Conservation (phyloP, 2,797 vertebrate species). For the Poeciliopsis turneri region DNA sequence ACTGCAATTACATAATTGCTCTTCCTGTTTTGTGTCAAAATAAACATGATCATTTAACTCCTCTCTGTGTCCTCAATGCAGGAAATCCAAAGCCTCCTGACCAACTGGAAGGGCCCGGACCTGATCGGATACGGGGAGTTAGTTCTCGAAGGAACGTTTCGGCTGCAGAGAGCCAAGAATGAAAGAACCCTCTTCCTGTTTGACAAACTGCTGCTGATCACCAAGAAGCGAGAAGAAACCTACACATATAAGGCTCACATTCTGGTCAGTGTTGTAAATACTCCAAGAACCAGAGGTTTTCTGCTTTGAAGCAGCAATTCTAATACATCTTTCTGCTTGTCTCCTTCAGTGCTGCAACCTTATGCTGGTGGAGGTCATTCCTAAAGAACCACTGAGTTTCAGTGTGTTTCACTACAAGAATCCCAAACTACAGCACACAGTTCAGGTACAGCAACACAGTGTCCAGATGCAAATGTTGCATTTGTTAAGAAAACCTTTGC, state of each 20-base stretch:
- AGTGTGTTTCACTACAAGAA: conserved; percentile 99
- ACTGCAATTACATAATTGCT: background rate
- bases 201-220: conserved; percentile 95
- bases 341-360: conserved; percentile 92
- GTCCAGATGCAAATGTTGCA: conserved; percentile 8
- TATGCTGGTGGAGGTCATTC: conserved; percentile 97
- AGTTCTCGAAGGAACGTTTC: conserved; percentile 96
- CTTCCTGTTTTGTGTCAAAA: conserved; percentile 10
- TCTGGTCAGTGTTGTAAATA: conserved; percentile 81
- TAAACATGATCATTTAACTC: background rate
- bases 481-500: conserved; percentile 30
- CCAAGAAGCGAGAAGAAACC: conserved; percentile 95
- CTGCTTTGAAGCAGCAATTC: background rate
- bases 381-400: conserved; percentile 96
- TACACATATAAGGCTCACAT: conserved; percentile 98
- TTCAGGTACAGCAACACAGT: conserved; percentile 85
- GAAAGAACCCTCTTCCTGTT: conserved; percentile 96
- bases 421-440: conserved; percentile 97
- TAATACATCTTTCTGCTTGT: conserved; percentile 11
- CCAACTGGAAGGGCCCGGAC: conserved; percentile 98
- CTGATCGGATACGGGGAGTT: conserved; percentile 95
- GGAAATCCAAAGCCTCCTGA: conserved; percentile 98
- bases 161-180: conserved; percentile 95
- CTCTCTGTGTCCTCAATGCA: conserved; percentile 58
- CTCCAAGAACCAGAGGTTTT: background rate